Evolutionary conservation across 2,113 vertebrate species (phyloP), one percentile per base, ranked within the genome.

Genomic region (Anser cygnoides): DNA sequence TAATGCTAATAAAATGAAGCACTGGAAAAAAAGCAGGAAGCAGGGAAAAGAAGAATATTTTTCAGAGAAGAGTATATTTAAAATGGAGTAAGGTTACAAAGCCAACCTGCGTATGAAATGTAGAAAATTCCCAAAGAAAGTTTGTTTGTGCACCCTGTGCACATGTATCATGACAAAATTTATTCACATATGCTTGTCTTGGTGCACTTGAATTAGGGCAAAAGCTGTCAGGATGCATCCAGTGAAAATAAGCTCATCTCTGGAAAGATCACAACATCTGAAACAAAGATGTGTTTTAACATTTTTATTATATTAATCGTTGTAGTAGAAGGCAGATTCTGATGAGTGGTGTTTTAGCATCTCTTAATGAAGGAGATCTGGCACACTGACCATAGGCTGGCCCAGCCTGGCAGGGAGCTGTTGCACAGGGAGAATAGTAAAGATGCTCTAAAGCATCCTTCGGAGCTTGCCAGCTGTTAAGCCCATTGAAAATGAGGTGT

Each of bases 221-320:
- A 92, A 87, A 84, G 2, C 10, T 71, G 11, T 35, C 52, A 35
- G 20, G 10, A 67, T 84, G 52, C 35, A 33, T 13, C 1, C 3
- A 72, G 13, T 59, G 26, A 83, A 84, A 87, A 86, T 13, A 73
- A 89, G 12, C 35, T 22, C 17, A 39, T n/a, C 8, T 80, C 46
- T 87, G 57, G 15, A 85, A 76, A 67, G 18, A 63, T 41, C 12
- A 82, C 68, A 85, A 77, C 13, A 44, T 66, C 63, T 92, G 58
- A 95, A 94, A 87, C 33, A 81, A 77, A 80, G 41, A 68, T 76
- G 76, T 84, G 54, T 59, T 72, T 93, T 49, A 62, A 39, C 4
- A 25, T 65, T 92, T 87, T 61, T 84, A 31, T 91, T 80, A 95
- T 84, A 31, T 91, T 80, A 95, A 75, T n/a, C 43, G 31, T 1